Conservation (phyloP, 92 coral and sea anemone genomes). For the Epizoanthus rinbou region DNA sequence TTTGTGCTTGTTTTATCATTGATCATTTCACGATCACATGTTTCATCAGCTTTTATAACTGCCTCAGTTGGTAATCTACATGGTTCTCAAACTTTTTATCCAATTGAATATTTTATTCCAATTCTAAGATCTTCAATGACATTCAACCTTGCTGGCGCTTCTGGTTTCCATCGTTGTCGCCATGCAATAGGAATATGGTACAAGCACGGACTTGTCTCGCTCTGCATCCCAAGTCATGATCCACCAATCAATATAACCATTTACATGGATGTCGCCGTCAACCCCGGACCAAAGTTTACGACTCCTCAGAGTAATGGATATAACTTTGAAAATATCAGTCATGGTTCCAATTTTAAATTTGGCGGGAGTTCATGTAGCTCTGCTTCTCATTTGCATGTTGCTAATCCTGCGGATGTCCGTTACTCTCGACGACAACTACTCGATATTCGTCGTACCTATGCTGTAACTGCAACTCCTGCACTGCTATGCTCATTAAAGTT, state of each 20-base stretch:
- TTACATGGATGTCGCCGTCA: too few relatives aligned
- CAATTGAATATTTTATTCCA: neutral
- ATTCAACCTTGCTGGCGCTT: neutral
- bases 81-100: neutral
- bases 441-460: too few relatives aligned
- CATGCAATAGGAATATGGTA: neutral
- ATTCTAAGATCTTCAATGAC: conserved; percentile 1
- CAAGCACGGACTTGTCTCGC: conserved; percentile 4
- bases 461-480: too few relatives aligned
- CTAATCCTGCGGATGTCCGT: neutral
- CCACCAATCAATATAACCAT: too few relatives aligned
- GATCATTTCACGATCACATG: neutral
- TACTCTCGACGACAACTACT: conserved; percentile 3
- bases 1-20: conserved; percentile 8
- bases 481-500: too few relatives aligned
- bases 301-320: neutral
- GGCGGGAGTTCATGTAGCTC: neutral
- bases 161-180: conserved; percentile 1
- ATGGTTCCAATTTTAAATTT: neutral
- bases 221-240: too few relatives aligned
- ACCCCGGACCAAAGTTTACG: too few relatives aligned
- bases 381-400: neutral
- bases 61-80: neutral
- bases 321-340: neutral
- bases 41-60: neutral